phyloP scores from a whole-genome alignment of 37 sponge, comb jelly and placozoan species.

The Aplysina aerophoba region DNA sequence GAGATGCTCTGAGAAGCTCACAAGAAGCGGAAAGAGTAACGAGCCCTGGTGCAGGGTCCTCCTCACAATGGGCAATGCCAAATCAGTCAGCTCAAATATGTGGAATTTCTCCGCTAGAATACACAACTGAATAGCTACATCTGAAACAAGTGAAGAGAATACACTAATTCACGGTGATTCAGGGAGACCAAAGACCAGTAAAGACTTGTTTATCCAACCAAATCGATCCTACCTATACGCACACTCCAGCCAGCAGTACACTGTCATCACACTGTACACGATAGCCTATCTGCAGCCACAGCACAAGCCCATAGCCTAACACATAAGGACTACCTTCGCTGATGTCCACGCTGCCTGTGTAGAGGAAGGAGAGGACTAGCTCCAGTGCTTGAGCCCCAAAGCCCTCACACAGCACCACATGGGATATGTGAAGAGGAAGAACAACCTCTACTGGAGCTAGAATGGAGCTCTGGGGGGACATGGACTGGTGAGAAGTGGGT shows the following conservation, averaged over 20 bases:
- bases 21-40: conserved; percentile 7
- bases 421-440: neutral
- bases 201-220: too few relatives aligned
- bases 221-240: too few relatives aligned
- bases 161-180: too few relatives aligned
- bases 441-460: neutral
- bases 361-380: neutral
- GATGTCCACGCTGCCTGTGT: neutral
- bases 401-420: conserved; percentile 21
- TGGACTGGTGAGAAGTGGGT: too few relatives aligned
- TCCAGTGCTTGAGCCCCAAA: neutral
- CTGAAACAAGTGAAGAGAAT: neutral
- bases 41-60: neutral
- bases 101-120: conserved; percentile 7
- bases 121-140: neutral
- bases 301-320: too few relatives aligned
- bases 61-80: conserved; percentile 22
- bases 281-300: too few relatives aligned
- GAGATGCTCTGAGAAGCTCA: neutral
- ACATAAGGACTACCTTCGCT: too few relatives aligned
- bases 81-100: neutral
- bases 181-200: too few relatives aligned
- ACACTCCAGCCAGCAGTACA: too few relatives aligned
- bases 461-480: too few relatives aligned
- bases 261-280: too few relatives aligned